These are phyloP conservation scores for Melanostoma scalare DNA, from an alignment of 2,888 invertebrate species.

Conservation along the genomic window DNA sequence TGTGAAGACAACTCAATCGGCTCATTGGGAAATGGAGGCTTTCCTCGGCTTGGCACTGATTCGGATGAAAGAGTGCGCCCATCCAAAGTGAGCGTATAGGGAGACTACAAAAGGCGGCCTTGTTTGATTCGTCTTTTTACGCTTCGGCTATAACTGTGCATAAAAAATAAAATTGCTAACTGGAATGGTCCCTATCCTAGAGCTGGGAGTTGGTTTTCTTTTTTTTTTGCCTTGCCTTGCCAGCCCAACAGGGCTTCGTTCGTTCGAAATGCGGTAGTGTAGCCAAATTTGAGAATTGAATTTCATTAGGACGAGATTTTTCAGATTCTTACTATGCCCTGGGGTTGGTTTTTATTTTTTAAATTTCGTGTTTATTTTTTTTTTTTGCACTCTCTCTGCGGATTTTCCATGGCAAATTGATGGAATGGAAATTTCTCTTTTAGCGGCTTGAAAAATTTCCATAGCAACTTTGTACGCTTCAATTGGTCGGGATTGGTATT, in stretches of 20 bases:
- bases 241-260: constrained; percentile 9
- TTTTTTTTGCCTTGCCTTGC: constrained; percentile 30
- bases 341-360: constrained; percentile 29
- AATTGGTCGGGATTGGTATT: constrained; percentile 30
- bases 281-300: constrained; percentile 53
- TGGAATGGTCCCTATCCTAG: constrained; percentile 54
- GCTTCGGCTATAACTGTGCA: constrained; percentile 30
- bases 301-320: constrained; percentile 68
- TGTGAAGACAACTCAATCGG: constrained; percentile 61
- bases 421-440: constrained; percentile 69
- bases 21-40: constrained; percentile 56
- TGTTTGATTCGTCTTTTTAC: constrained; percentile 28
- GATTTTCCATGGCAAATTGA: constrained; percentile 57
- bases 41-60: constrained; percentile 29
- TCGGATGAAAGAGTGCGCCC: constrained; percentile 39
- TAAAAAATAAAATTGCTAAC: constrained; percentile 59
- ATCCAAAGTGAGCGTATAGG: background rate
- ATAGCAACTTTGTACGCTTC: constrained; percentile 58
- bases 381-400: background rate
- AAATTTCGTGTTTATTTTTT: constrained; percentile 5
- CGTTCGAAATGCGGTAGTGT: background rate
- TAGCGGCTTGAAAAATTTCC: constrained; percentile 59
- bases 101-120: constrained; percentile 27
- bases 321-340: constrained; percentile 47
- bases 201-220: constrained; percentile 22